Conservation (phyloP, 1,140 invertebrate genomes). For the Drosophila baimaii region DNA sequence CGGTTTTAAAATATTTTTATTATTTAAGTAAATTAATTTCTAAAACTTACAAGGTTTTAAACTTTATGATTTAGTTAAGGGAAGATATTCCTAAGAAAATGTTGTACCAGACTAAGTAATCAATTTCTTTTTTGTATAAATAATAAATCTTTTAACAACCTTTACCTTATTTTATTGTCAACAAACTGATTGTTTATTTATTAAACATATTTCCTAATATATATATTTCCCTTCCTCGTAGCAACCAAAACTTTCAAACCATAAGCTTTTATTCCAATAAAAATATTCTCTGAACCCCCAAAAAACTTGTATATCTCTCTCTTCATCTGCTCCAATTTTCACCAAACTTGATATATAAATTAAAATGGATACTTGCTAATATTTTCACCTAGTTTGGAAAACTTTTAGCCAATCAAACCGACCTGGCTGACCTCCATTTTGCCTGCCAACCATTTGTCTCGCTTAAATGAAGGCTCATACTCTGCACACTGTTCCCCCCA, state of each 20-base stretch:
- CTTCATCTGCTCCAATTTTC: background rate
- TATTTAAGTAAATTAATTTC: background rate
- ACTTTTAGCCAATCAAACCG: conserved; percentile 19
- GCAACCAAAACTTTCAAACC: background rate
- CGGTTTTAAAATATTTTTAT: background rate
- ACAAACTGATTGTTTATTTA: background rate
- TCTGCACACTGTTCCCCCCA: background rate
- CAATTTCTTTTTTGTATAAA: background rate
- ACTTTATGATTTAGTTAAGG: background rate
- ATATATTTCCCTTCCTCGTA: background rate
- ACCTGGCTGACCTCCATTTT: conserved; percentile 13
- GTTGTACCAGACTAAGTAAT: no score
- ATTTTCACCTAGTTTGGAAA: conserved; percentile 25
- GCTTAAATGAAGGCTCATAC: conserved; percentile 17
- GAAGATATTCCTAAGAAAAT: no score
- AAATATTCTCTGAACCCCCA: background rate
- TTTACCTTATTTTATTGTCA: background rate
- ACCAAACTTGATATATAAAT: conserved; percentile 7
- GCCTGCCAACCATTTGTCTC: conserved; percentile 20
- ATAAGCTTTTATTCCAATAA: background rate
- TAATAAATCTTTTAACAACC: background rate
- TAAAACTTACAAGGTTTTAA: background rate
- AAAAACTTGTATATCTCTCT: conserved; percentile 3
- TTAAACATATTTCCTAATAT: background rate
- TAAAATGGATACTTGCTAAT: conserved; percentile 19